Evolutionary conservation across 2,888 invertebrate genomes (phyloP), one percentile per base, ranked within the genome.

Genomic region (Fragum sueziense): DNA sequence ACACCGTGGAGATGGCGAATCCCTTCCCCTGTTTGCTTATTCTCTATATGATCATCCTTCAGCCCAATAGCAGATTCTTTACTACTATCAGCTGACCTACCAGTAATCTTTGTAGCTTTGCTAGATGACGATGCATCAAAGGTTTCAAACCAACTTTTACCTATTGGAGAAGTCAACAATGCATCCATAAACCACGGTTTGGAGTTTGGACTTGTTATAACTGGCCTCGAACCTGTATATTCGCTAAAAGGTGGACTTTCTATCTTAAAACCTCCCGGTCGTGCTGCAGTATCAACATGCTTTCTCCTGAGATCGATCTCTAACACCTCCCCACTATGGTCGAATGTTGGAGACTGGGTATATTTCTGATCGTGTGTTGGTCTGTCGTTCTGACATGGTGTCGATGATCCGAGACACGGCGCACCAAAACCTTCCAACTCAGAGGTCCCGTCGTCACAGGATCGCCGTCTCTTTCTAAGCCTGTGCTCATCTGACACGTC

Each of bases 261-360:
- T 9, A 31, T 4, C 9, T 2, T n/a, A 9, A 11, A 20, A 22
- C 6, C 11, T 14, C 41, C 41, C 7, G 27, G n/a, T 6, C 41
- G 65, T 7, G 9, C 27, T 41, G 11, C 9, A 33, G 34, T 27
- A 41, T 34, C 11, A 20, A 11, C 25, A 41, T 41, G 34, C 27
- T 41, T 65, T 25, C 41, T 33, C 27, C 65, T 37, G 9, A 65
- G 25, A 65, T 65, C 41, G 11, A 65, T 65, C 20, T 65, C 65
- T 17, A 65, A 27, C 20, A 65, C 65, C 20, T 65, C 65, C 4
- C 41, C 22, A 14, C 47, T n/a, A 14, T 14, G 14, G 17, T 65
- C 65, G 22, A 9, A 25, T 25, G n/a, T 33, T 33, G 33, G 9
- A 6, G n/a, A 31, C 9, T 29, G 61, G 14, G 14, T 57, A 29